Evolutionary conservation across 2,888 invertebrate genomes (phyloP), one percentile per base, ranked within the genome.

Genomic region (Tinea pellionella): DNA sequence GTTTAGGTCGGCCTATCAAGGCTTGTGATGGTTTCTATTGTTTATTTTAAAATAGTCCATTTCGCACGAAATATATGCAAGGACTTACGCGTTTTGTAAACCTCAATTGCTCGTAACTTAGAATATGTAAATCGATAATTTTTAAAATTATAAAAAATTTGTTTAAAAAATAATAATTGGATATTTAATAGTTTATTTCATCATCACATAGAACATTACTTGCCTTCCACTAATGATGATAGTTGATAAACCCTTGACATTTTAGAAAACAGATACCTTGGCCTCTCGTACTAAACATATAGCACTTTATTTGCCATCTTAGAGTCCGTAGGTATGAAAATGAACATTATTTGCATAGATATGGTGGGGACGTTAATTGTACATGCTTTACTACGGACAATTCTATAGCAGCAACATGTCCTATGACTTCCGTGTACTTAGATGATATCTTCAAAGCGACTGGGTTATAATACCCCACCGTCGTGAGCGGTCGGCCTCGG

Each of bases 221-320:
- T 55, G 32, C 53, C 37, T 60, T 18, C 42, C 56, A 53, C 57
- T 56, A 60, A 51, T 58, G 59, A 61, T 24, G 59, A 56, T 56
- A 43, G 43, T 61, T 59, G 24, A 42, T 66, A 71, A 78, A 75
- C 78, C 81, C 80, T 79, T 83, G 83, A 83, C 82, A 84, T 84
- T 82, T 81, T 67, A 75, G 68, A 65, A 67, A 68, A 75, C 71
- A 70, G 68, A 67, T 75, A 65, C 69, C 69, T 58, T 67, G 76
- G 68, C 80, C 80, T 80, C 76, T 73, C 65, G 63, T 70, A 69
- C 71, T 76, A 75, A 73, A 71, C 69, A 73, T 69, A 73, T 71
- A 71, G 68, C 66, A 19, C 30, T 11, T n/a, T 59, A 59, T 75
- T 75, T 77, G 72, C 75, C 72, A 69, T 74, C 74, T 73, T 70